These are phyloP conservation scores for Netelia virgata DNA, from an alignment of 2,888 invertebrate species.

Conservation along the genomic window DNA sequence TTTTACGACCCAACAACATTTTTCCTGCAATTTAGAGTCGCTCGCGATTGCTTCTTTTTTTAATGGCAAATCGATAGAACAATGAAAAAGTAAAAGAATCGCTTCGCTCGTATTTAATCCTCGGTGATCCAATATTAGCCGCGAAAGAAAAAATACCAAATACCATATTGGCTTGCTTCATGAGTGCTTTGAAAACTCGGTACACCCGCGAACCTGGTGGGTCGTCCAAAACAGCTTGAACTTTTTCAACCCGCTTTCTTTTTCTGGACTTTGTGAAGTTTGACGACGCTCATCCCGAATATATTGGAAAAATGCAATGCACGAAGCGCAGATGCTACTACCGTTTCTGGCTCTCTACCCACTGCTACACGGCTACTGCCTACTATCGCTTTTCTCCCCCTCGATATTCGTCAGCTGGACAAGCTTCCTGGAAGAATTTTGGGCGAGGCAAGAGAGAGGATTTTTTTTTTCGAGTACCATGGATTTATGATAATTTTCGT, in stretches of 20 bases:
- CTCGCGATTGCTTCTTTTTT: constrained; percentile 13
- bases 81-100: constrained; percentile 9
- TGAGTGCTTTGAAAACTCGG: constrained; percentile 31
- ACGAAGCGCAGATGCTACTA: constrained; percentile 10
- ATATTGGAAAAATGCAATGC: constrained; percentile 31
- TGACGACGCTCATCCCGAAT: constrained; percentile 44
- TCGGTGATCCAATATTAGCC: constrained; percentile 41
- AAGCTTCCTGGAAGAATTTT: constrained; percentile 39
- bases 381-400: constrained; percentile 13
- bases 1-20: neutral
- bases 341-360: constrained; percentile 20
- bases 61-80: constrained; percentile 14
- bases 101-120: constrained; percentile 41
- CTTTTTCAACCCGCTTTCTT: constrained; percentile 48
- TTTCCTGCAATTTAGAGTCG: neutral
- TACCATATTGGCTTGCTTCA: constrained; percentile 11
- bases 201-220: neutral
- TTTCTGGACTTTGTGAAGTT: constrained; percentile 49
- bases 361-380: neutral
- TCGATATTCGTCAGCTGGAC: constrained; percentile 30
- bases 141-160: neutral
- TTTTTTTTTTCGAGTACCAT: constrained; percentile 46
- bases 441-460: constrained; percentile 62
- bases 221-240: constrained; percentile 18
- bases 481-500: constrained; percentile 31